phyloP scores from a whole-genome alignment of 2,888 invertebrate species.

The Lycophotia porphyrea region DNA sequence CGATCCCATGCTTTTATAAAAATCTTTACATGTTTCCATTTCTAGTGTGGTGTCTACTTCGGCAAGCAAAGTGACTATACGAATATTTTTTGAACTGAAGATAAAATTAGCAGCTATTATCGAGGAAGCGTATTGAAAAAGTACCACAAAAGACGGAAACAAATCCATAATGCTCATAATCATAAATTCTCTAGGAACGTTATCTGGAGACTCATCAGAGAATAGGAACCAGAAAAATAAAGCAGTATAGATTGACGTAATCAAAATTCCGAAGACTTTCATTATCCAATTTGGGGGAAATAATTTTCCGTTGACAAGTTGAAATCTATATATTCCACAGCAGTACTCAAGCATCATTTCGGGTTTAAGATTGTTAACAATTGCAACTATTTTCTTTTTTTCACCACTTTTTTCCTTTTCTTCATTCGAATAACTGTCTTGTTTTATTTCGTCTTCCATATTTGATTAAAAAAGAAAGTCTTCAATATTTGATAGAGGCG shows the following conservation, averaged over 20 bases:
- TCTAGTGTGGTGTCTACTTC: constrained; percentile 70
- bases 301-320: constrained; percentile 14
- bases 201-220: constrained; percentile 43
- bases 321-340: constrained; percentile 31
- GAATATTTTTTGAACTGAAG: constrained; percentile 64
- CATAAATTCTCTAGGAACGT: neutral
- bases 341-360: constrained; percentile 20
- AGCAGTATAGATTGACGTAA: constrained; percentile 10
- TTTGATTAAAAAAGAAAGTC: neutral
- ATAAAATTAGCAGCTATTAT: constrained; percentile 58
- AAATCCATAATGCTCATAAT: neutral
- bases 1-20: constrained; percentile 66
- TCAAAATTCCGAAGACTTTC: constrained; percentile 23
- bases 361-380: constrained; percentile 32
- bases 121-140: constrained; percentile 70
- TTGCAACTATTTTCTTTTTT: constrained; percentile 11
- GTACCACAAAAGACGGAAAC: constrained; percentile 55
- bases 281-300: constrained; percentile 22
- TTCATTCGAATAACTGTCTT: constrained; percentile 1
- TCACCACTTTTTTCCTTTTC: neutral
- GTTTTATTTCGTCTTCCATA: constrained; percentile 27
- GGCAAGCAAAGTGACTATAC: constrained; percentile 67
- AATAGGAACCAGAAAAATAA: constrained; percentile 5
- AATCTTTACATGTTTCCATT: constrained; percentile 62
- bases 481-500: neutral